Conservation (phyloP, 2,797 vertebrate genomes). For the Diplodus sargus region DNA sequence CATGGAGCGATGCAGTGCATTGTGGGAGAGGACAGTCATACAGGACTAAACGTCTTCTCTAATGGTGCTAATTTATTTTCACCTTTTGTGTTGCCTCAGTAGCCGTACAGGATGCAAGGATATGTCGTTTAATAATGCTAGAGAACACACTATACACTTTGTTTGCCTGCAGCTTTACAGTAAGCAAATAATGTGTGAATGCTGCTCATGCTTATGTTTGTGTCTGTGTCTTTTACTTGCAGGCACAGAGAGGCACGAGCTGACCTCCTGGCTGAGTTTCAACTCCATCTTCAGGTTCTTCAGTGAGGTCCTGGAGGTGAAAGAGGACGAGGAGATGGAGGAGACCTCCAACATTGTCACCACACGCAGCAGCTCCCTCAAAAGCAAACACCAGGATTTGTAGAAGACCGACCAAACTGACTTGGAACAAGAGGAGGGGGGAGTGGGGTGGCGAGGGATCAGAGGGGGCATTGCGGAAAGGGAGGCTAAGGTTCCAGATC, state of each 20-base stretch:
- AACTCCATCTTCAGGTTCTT: slow-evolving; percentile 95
- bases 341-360: slow-evolving; percentile 84
- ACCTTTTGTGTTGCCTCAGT: neutral
- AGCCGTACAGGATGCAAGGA: neutral
- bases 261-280: slow-evolving; percentile 97
- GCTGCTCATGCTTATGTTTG: slow-evolving; percentile 13
- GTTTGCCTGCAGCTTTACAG: slow-evolving; percentile 2
- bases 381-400: slow-evolving; percentile 92
- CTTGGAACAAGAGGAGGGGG: slow-evolving; percentile 20
- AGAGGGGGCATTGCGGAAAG: slow-evolving; percentile 38
- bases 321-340: slow-evolving; percentile 81
- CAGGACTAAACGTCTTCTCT: slow-evolving; percentile 25
- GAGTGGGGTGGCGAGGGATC: neutral
- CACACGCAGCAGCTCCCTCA: slow-evolving; percentile 91
- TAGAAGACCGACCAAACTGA: slow-evolving; percentile 73
- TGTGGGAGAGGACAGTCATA: slow-evolving; percentile 24
- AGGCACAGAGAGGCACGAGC: slow-evolving; percentile 97
- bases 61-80: slow-evolving; percentile 15
- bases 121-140: slow-evolving; percentile 22
- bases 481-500: slow-evolving; percentile 33
- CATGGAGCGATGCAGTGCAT: slow-evolving; percentile 31
- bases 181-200: slow-evolving; percentile 25
- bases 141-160: neutral
- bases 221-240: slow-evolving; percentile 44
- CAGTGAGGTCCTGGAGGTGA: slow-evolving; percentile 85